A percentile compares a stretch with the other conserved stretches of the same genome.
Evolutionary conservation across 2,888 invertebrate species (phyloP).

Genomic region (Agonopterix alstromeriana): DNA sequence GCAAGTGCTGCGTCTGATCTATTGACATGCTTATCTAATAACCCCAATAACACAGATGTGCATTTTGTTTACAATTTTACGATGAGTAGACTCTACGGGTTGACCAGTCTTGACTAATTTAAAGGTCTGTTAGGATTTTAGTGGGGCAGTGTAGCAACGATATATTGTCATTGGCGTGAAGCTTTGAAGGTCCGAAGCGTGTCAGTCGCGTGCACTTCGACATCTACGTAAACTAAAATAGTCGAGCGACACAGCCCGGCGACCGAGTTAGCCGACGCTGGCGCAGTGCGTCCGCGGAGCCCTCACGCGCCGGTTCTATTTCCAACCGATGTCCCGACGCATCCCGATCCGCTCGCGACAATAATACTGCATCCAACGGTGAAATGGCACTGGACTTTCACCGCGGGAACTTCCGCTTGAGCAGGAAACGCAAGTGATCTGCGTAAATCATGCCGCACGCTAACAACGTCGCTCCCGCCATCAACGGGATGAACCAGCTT

Average conservation of each 20-base stretch:
- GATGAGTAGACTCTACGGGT: too few relatives aligned
- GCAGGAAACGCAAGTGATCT: constrained; percentile 57
- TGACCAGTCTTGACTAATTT: too few relatives aligned
- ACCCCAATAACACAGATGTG: constrained; percentile 17
- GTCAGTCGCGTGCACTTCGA: constrained; percentile 68
- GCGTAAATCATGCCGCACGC: constrained; percentile 54
- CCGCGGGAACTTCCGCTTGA: constrained; percentile 57
- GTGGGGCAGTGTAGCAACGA: too few relatives aligned
- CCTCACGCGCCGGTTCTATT: constrained; percentile 74
- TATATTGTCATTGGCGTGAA: not conserved
- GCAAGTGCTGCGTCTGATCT: constrained; percentile 14
- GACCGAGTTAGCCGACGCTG: constrained; percentile 63
- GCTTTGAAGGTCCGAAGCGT: constrained; percentile 59
- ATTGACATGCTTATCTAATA: constrained; percentile 25
- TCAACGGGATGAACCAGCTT: constrained; percentile 34
- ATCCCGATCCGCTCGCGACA: constrained; percentile 57
- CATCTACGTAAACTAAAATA: constrained; percentile 75
- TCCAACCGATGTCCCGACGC: constrained; percentile 62
- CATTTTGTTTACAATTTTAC: constrained; percentile 1
- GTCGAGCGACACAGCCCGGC: constrained; percentile 68
- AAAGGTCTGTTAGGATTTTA: too few relatives aligned
- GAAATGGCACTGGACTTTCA: constrained; percentile 72
- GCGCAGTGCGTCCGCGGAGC: constrained; percentile 68
- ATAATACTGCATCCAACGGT: constrained; percentile 57
- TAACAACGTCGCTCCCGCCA: constrained; percentile 21